Percentiles rank a stretch among this genome's conserved stretches.
Conservation (phyloP, 2,888 invertebrate genomes). For the Drepana falcataria region DNA sequence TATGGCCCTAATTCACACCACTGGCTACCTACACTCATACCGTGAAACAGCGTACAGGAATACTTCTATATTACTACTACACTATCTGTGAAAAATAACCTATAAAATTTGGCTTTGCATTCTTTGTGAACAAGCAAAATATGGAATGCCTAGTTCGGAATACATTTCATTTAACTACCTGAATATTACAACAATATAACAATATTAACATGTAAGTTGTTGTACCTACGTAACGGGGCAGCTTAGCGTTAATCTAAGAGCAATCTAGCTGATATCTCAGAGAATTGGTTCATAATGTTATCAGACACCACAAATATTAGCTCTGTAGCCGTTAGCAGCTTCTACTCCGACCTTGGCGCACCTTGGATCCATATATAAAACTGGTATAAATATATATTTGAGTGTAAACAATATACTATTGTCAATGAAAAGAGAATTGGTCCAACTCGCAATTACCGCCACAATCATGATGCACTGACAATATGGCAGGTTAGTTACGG, state of each 20-base stretch:
- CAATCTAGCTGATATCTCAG: slow-evolving; percentile 68
- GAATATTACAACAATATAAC: too few species aligned
- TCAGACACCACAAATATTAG: slow-evolving; percentile 68
- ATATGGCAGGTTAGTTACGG: too few species aligned
- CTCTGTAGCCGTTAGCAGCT: slow-evolving; percentile 59
- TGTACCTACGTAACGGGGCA: slow-evolving; percentile 44
- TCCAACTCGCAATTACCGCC: slow-evolving; percentile 15
- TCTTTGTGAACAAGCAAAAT: too few species aligned
- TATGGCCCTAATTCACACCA: too few species aligned
- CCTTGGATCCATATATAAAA: slow-evolving; percentile 50
- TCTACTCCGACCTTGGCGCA: slow-evolving; percentile 53
- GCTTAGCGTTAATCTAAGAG: slow-evolving; percentile 70
- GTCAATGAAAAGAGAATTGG: slow-evolving; percentile 43
- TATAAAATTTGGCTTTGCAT: too few species aligned
- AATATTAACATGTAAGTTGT: slow-evolving; percentile 3
- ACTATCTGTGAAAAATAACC: too few species aligned
- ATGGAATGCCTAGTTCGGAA: too few species aligned
- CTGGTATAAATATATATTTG: slow-evolving; percentile 37
- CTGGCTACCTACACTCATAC: too few species aligned
- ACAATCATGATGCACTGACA: slow-evolving; percentile 1
- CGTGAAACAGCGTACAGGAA: too few species aligned
- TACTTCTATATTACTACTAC: too few species aligned
- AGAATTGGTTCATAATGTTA: slow-evolving; percentile 75
- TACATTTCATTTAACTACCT: too few species aligned
- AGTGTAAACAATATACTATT: slow-evolving; percentile 38